phyloP scores from a whole-genome alignment of 2,797 vertebrate species.

The Buceros bicornis region DNA sequence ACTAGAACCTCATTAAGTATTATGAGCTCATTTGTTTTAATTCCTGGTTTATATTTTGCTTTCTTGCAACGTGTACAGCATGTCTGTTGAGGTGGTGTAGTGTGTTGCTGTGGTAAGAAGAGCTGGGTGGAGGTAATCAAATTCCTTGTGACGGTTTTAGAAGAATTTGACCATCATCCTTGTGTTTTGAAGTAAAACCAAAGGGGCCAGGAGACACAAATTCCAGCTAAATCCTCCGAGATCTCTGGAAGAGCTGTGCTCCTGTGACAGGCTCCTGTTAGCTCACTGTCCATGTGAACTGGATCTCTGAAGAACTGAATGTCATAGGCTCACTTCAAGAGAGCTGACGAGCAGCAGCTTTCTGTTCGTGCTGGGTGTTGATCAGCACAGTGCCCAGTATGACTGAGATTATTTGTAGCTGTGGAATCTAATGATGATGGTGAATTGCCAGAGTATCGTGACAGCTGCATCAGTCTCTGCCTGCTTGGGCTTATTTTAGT shows the following conservation, averaged over 20 bases:
- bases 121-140: neutral
- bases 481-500: neutral
- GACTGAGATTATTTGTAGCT: neutral
- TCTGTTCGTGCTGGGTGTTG: neutral
- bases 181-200: neutral
- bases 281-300: accelerated
- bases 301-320: neutral
- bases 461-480: neutral
- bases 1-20: neutral
- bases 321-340: neutral
- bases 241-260: neutral
- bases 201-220: neutral
- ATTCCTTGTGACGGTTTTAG: neutral
- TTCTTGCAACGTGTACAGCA: neutral
- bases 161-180: neutral
- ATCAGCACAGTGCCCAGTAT: neutral
- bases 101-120: neutral
- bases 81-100: neutral
- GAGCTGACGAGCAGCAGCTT: neutral
- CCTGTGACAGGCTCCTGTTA: neutral
- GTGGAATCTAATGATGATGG: neutral
- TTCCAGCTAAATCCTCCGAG: neutral
- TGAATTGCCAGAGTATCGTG: neutral
- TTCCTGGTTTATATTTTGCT: neutral
- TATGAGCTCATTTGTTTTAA: neutral